phyloP scores from a whole-genome alignment of 2,888 invertebrate species.

The Epinotia bilunana region DNA sequence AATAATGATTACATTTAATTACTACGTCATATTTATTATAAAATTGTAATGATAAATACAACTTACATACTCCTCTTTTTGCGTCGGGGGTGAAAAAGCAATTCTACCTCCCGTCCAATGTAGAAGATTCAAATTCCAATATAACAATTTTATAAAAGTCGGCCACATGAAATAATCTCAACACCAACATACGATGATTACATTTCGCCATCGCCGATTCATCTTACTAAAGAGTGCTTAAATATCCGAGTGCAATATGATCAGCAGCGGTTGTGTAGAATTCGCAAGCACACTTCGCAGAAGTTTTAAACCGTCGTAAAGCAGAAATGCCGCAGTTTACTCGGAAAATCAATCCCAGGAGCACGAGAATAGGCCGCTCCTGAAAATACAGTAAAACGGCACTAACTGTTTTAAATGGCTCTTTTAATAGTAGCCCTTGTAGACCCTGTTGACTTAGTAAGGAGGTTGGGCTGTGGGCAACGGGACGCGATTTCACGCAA shows the following conservation, averaged over 20 bases:
- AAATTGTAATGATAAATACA: too few species aligned
- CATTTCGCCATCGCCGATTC: too few species aligned
- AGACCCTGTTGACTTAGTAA: neutral
- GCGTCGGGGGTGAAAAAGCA: too few species aligned
- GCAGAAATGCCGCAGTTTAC: constrained; percentile 26
- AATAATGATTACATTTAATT: too few species aligned
- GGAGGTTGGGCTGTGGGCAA: neutral
- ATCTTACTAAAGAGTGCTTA: neutral
- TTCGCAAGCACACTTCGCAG: constrained; percentile 18
- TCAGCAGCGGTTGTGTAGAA: neutral
- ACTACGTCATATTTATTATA: too few species aligned
- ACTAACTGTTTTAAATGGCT: constrained; percentile 15
- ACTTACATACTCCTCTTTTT: too few species aligned
- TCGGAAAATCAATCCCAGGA: constrained; percentile 39
- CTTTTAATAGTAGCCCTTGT: constrained; percentile 14
- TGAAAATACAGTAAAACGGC: constrained; percentile 33
- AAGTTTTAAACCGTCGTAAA: constrained; percentile 40
- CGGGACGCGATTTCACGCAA: neutral
- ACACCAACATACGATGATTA: too few species aligned
- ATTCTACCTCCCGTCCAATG: too few species aligned
- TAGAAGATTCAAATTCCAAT: too few species aligned
- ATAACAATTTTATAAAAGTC: too few species aligned
- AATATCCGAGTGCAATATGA: neutral
- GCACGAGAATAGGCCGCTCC: constrained; percentile 26
- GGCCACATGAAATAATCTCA: too few species aligned